Base-by-base conservation (phyloP, 2,113 vertebrate species). In the Plotosus lineatus region DNA sequence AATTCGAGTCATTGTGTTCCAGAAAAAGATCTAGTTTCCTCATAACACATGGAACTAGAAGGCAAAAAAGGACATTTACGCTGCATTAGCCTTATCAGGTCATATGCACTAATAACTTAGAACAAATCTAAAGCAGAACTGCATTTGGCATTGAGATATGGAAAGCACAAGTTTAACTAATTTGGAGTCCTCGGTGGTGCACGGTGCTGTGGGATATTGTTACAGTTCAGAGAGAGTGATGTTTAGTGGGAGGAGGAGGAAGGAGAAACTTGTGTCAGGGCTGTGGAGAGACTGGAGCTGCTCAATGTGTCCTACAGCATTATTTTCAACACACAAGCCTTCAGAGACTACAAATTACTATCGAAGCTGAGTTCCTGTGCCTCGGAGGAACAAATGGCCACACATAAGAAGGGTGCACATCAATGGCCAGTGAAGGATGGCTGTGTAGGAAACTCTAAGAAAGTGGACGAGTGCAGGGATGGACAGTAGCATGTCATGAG, bases 81-180 rank as follows among this genome's bases (percentile, higher is more conserved):
- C 81, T 87, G 75, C 28, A 82, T 85, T 86, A 83, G 84, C 83
- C 85, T 89, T 89, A 91, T 92, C 89, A 87, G 90, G 86, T 75
- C 88, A 82, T 81, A 82, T 78, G 72, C 74, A 40, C 86, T 88
- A 90, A 90, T 90, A 87, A 82, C 83, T 86, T 88, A 44, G 23
- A 82, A 83, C 88, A 93, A 91, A 93, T 90, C 76, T 84, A 89
- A 92, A 92, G 88, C 92, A 91, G 89, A 90, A 85, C 88, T 80
- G 65, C n/a, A 71, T 83, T 86, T 90, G 88, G 87, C 84, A 71
- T 48, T 78, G 81, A 86, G 84, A 87, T 46, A 75, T 21, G 55
- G 83, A 87, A 84, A 87, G 77, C 75, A 85, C 28, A 71, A 87
- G 75, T 84, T 85, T 81, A 85, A 85, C 79, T 82, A 40, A 89